Evolutionary conservation across 2,797 vertebrate genomes (phyloP).

Genomic region (Smutsia gigantea): DNA sequence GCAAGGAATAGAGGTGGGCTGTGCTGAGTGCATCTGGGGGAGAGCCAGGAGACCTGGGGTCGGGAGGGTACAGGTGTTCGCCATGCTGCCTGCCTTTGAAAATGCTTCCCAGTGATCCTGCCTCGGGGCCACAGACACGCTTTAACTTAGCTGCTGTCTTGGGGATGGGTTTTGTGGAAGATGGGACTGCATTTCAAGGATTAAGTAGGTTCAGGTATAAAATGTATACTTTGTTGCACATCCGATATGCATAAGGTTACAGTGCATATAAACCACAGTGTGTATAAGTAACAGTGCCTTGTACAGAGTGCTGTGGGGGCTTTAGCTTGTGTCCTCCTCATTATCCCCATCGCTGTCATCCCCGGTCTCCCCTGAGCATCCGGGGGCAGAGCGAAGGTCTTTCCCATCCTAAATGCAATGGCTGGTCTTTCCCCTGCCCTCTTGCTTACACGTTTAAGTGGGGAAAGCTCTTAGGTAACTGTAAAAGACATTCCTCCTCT

Average conservation of each 20-base stretch:
- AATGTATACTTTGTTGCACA: background rate
- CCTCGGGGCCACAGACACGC: background rate
- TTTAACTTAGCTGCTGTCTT: background rate
- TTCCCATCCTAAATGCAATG: background rate
- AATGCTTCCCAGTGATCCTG: background rate
- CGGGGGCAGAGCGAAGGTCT: background rate
- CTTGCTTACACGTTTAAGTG: background rate
- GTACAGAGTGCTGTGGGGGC: background rate
- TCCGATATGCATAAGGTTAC: no score
- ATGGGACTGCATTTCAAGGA: background rate
- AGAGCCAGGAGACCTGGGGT: background rate
- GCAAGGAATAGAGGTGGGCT: background rate
- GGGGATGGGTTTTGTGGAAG: background rate
- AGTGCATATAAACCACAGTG: no score
- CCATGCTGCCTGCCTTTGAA: background rate
- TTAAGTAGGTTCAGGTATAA: background rate
- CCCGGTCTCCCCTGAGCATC: background rate
- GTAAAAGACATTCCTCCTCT: background rate
- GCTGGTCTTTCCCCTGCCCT: background rate
- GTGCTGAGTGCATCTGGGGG: no score
- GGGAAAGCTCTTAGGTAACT: background rate
- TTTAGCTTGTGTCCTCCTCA: background rate
- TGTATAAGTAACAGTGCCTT: background rate
- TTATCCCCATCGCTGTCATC: no score
- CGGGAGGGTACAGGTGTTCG: accelerated